A percentile compares a stretch with the other conserved stretches of the same genome.
phyloP scores from a whole-genome alignment of 2,888 invertebrate species.

The Tanytarsus gracilentus region DNA sequence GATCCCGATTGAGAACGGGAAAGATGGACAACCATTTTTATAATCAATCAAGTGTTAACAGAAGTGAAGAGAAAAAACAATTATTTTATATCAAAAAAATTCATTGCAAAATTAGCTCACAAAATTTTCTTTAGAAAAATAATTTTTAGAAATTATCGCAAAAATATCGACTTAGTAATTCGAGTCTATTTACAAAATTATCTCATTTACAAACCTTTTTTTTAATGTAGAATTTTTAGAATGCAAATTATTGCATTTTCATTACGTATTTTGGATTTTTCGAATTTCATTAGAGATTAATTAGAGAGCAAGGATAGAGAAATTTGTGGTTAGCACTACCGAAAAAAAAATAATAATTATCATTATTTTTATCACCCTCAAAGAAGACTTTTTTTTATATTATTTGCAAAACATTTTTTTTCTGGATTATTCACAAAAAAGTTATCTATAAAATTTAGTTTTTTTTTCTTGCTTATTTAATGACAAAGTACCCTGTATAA shows the following conservation, averaged over 20 bases:
- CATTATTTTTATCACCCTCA: conserved; percentile 24
- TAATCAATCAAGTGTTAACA: not conserved
- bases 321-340: not conserved
- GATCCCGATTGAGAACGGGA: conserved; percentile 9
- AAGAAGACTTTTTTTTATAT: conserved; percentile 21
- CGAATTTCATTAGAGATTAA: conserved; percentile 5
- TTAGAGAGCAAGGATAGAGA: not conserved
- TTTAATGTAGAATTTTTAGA: not conserved
- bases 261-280: conserved; percentile 26
- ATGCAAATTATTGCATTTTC: conserved; percentile 19
- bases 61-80: not conserved
- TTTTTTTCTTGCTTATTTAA: conserved; percentile 17
- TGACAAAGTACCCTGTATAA: conserved; percentile 25
- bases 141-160: no score
- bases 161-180: conserved; percentile 12
- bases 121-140: no score
- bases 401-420: not conserved
- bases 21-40: conserved; percentile 8
- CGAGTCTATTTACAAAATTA: not conserved
- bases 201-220: not conserved
- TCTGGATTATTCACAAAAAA: conserved; percentile 26
- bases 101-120: no score
- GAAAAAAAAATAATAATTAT: conserved; percentile 8
- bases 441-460: conserved; percentile 22
- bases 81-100: not conserved